phyloP scores from a whole-genome alignment of 2,888 invertebrate species.

The Xanthia togata region DNA sequence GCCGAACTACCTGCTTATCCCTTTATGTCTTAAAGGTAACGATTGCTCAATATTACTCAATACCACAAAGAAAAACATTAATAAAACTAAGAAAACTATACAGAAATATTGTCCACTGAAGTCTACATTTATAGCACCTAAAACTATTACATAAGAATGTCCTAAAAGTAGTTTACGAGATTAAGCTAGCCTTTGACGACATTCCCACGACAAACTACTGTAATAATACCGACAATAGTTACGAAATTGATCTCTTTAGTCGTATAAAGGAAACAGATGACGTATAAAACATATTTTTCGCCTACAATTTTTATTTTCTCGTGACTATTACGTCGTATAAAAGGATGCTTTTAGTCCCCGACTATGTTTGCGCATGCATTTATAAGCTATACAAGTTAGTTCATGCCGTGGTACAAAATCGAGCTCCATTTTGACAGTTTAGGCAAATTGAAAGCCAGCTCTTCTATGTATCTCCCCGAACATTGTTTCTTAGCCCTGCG shows the following conservation, averaged over 20 bases:
- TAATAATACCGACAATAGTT: slow-evolving; percentile 24
- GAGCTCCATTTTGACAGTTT: no score
- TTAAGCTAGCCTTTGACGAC: slow-evolving; percentile 31
- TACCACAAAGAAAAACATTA: background rate
- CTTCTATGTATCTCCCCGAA: no score
- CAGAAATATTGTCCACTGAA: background rate
- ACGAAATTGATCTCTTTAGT: slow-evolving; percentile 45
- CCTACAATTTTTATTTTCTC: slow-evolving; percentile 30
- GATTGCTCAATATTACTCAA: background rate
- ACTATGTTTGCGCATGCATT: background rate
- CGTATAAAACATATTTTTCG: slow-evolving; percentile 38
- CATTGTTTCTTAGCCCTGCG: no score
- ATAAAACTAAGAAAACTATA: background rate
- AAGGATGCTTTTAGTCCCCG: slow-evolving; percentile 12
- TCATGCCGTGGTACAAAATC: background rate
- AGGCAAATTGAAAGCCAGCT: no score
- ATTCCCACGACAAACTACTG: slow-evolving; percentile 18
- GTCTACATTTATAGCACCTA: slow-evolving; percentile 3
- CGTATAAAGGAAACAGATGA: slow-evolving; percentile 26
- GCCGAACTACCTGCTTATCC: no score
- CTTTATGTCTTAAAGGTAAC: background rate
- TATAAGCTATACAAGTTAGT: background rate
- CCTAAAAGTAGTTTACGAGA: slow-evolving; percentile 17
- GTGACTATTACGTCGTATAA: slow-evolving; percentile 27
- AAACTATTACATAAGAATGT: slow-evolving; percentile 36